Evolutionary conservation across 2,113 vertebrate species (phyloP).

Genomic region (Spea multiplicata): DNA sequence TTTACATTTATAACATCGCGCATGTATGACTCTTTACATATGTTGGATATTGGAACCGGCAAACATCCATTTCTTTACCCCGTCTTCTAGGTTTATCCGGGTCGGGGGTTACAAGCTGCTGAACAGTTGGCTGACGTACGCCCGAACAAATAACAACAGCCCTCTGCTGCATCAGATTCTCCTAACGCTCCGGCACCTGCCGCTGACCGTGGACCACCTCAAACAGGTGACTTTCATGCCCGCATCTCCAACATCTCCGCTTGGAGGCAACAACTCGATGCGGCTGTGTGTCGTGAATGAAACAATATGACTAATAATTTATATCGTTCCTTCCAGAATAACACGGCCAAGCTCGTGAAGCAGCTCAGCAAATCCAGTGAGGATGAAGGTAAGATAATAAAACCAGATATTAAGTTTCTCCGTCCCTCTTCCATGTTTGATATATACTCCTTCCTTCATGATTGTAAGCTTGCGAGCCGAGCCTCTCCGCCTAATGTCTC

Average conservation of each 20-base stretch:
- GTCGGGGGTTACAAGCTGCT: constrained; percentile 90
- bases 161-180: constrained; percentile 89
- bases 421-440: too few relatives aligned
- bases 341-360: constrained; percentile 94
- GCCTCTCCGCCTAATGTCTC: too few relatives aligned
- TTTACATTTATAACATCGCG: too few relatives aligned
- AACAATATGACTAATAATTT: not conserved
- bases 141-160: constrained; percentile 82
- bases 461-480: too few relatives aligned
- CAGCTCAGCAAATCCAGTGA: constrained; percentile 90
- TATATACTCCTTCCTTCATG: too few relatives aligned
- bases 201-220: constrained; percentile 90
- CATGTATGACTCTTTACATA: not conserved
- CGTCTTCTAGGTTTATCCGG: constrained; percentile 76
- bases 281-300: not conserved
- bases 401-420: too few relatives aligned
- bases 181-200: constrained; percentile 87
- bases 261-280: fast-evolving
- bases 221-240: constrained; percentile 75
- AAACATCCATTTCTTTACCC: not conserved
- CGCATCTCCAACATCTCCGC: not conserved
- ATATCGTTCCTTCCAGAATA: constrained; percentile 70
- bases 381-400: constrained; percentile 74
- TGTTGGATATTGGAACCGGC: not conserved
- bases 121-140: constrained; percentile 88